These are phyloP conservation scores for Coregonus suidteri DNA, from an alignment of 2,797 vertebrate species.

Conservation along the genomic window DNA sequence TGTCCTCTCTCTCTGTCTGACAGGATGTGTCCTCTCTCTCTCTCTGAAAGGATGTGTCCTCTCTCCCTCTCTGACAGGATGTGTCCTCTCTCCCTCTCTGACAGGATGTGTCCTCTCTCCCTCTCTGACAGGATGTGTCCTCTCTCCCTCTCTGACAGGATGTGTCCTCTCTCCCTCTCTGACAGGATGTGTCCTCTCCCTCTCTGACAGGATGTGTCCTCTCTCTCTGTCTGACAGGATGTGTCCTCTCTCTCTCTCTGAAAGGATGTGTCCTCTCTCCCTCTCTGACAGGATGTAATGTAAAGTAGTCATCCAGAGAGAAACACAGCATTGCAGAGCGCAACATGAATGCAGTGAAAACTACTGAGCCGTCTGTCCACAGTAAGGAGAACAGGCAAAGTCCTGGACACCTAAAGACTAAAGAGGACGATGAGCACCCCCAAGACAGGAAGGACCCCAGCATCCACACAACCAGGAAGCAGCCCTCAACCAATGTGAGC, in stretches of 20 bases:
- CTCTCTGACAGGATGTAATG: slow-evolving; percentile 15
- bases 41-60: no score
- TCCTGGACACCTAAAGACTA: slow-evolving; percentile 58
- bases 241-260: no score
- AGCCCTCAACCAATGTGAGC: slow-evolving; percentile 46
- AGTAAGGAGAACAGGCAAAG: slow-evolving; percentile 44
- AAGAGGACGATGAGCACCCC: slow-evolving; percentile 45
- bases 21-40: slow-evolving; percentile 1
- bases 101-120: no score
- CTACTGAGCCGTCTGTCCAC: slow-evolving; percentile 50
- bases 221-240: no score
- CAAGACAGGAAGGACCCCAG: slow-evolving; percentile 46
- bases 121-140: no score
- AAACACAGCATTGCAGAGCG: slow-evolving; percentile 41
- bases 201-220: no score
- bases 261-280: no score
- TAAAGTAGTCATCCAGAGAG: slow-evolving; percentile 42
- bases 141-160: no score
- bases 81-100: no score
- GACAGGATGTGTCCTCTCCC: no score
- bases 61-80: no score
- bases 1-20: background rate
- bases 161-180: no score
- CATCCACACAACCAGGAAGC: slow-evolving; percentile 46
- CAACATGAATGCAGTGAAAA: slow-evolving; percentile 76